phyloP scores from a whole-genome alignment of 2,113 vertebrate species.

The Etia nguti region DNA sequence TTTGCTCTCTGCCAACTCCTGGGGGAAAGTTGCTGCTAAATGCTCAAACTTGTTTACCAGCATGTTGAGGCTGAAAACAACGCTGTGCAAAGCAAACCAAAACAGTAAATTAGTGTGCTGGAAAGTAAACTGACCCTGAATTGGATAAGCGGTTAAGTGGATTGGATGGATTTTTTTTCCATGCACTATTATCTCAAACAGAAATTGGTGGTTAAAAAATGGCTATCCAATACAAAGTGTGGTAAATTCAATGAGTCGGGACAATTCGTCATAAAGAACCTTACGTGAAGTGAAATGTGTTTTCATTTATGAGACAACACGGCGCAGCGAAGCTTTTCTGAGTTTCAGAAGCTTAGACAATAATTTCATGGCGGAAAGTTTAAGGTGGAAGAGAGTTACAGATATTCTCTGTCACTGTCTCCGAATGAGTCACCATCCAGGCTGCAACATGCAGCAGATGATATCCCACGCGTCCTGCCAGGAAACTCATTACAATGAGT shows the following conservation, averaged over 20 bases:
- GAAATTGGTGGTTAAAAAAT: not conserved
- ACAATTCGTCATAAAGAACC: not conserved
- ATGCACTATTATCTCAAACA: not conserved
- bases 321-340: not conserved
- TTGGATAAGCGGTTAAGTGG: not conserved
- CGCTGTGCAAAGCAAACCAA: not conserved
- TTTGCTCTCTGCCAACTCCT: not conserved
- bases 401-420: not conserved
- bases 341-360: not conserved
- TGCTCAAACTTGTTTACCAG: not conserved
- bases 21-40: not conserved
- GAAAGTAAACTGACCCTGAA: not conserved
- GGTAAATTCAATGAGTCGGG: not conserved
- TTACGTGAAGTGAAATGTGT: not conserved
- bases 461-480: not conserved
- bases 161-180: not conserved
- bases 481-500: constrained; percentile 27
- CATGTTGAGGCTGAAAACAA: not conserved
- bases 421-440: constrained; percentile 25
- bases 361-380: not conserved
- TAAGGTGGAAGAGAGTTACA: not conserved
- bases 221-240: not conserved
- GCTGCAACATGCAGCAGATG: not conserved
- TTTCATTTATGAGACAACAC: not conserved
- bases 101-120: not conserved